phyloP scores from a whole-genome alignment of 2,113 vertebrate species.

The Callipepla californica region DNA sequence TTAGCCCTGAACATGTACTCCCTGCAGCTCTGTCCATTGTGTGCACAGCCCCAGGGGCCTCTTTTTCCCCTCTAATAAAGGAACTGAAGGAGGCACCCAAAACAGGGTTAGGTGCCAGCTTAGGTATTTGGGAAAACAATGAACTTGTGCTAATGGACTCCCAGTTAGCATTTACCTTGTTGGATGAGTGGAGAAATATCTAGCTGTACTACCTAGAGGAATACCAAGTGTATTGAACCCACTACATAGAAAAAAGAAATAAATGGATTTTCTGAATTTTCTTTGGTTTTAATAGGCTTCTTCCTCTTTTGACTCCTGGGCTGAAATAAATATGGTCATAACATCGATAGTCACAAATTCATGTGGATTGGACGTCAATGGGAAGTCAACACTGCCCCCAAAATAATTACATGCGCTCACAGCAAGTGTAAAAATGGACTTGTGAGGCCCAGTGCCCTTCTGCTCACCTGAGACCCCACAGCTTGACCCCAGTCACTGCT shows the following conservation, averaged over 20 bases:
- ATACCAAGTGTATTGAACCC: background rate
- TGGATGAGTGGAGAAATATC: background rate
- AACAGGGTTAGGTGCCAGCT: background rate
- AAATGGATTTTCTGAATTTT: background rate
- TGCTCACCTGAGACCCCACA: background rate
- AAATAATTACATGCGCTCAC: background rate
- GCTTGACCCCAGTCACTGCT: background rate
- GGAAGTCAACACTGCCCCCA: background rate
- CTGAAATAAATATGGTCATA: background rate
- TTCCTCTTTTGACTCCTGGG: background rate
- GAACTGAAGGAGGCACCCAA: slow-evolving; percentile 21
- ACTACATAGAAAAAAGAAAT: rapidly evolving
- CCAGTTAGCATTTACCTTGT: background rate
- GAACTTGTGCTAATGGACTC: background rate
- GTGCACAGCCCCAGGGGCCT: background rate
- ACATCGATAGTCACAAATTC: background rate
- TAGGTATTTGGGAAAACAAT: background rate
- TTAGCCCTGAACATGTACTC: background rate
- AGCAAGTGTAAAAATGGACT: background rate
- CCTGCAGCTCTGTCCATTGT: background rate
- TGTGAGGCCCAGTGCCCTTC: background rate
- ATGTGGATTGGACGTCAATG: background rate
- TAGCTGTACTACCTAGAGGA: background rate
- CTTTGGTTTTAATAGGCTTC: background rate
- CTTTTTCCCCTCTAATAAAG: background rate